These are phyloP conservation scores for Euborellia annulipes DNA, from an alignment of 1,140 invertebrate genomes.

Conservation along the genomic window DNA sequence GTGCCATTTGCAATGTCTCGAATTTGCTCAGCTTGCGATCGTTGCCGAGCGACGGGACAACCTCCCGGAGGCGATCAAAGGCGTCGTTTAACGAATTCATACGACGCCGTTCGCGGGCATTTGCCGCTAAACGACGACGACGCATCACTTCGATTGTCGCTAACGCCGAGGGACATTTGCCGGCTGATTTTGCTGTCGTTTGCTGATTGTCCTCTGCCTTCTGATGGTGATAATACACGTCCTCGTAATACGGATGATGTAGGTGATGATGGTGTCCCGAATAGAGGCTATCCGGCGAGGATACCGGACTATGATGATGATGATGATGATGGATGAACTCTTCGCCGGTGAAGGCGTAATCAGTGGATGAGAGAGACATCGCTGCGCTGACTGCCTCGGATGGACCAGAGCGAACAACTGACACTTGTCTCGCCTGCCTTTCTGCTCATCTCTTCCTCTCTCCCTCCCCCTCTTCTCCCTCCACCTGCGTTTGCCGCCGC, in stretches of 20 bases:
- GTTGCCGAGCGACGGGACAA: conserved; percentile 59
- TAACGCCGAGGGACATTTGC: not conserved
- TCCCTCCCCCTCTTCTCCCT: too few species aligned
- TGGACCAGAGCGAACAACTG: too few species aligned
- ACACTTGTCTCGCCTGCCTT: too few species aligned
- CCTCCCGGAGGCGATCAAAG: conserved; percentile 60
- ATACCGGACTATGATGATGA: conserved; percentile 15
- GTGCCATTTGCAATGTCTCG: conserved; percentile 78
- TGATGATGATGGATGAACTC: too few species aligned
- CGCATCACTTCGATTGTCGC: conserved; percentile 32
- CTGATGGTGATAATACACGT: not conserved
- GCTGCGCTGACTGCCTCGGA: too few species aligned
- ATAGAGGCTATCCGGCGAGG: conserved; percentile 14
- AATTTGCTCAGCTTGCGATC: conserved; percentile 74
- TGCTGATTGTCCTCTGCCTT: not conserved
- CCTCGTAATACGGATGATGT: not conserved
- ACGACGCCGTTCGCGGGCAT: conserved; percentile 57
- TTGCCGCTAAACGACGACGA: conserved; percentile 50
- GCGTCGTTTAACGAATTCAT: conserved; percentile 74
- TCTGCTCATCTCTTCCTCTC: too few species aligned
- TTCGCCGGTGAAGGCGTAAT: conserved; percentile 7
- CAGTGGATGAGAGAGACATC: too few species aligned
- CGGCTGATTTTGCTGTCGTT: not conserved
- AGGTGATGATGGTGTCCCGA: not conserved
- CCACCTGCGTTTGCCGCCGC: too few species aligned